Conservation (phyloP, 2,113 vertebrate genomes). For the human region DNA sequence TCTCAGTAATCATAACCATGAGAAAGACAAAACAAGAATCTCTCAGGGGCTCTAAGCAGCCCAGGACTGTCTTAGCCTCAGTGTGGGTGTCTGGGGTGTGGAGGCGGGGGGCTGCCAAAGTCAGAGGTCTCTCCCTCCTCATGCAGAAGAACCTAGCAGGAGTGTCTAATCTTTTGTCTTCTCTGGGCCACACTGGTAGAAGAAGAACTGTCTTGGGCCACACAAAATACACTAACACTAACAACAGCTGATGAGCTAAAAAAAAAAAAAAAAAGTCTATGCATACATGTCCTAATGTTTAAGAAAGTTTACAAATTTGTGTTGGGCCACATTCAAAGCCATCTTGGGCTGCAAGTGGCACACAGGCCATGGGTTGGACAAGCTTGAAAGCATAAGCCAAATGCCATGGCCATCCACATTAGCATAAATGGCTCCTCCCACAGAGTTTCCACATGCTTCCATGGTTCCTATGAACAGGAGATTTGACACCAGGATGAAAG, state of each 20-base stretch:
- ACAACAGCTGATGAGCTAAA: too few species aligned
- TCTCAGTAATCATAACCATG: not conserved
- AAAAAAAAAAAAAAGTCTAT: too few species aligned
- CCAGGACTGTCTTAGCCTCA: not conserved
- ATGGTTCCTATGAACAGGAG: not conserved
- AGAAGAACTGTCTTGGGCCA: too few species aligned
- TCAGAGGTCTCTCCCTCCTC: not conserved
- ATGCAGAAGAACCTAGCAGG: not conserved
- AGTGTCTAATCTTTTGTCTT: too few species aligned
- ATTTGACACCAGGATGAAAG: not conserved
- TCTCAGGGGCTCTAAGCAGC: not conserved
- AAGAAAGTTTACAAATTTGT: too few species aligned
- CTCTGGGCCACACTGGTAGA: too few species aligned
- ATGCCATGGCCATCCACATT: not conserved
- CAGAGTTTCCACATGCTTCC: not conserved
- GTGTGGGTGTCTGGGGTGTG: rapidly evolving
- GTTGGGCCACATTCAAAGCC: too few species aligned
- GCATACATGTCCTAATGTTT: too few species aligned
- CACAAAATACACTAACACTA: too few species aligned
- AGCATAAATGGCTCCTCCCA: not conserved
- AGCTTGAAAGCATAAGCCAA: not conserved
- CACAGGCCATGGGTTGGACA: too few species aligned
- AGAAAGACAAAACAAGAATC: not conserved
- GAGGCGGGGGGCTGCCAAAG: too few species aligned
- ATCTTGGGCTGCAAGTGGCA: too few species aligned